These are phyloP conservation scores for Tholera decimalis DNA, from an alignment of 2,888 invertebrate species.

Conservation along the genomic window DNA sequence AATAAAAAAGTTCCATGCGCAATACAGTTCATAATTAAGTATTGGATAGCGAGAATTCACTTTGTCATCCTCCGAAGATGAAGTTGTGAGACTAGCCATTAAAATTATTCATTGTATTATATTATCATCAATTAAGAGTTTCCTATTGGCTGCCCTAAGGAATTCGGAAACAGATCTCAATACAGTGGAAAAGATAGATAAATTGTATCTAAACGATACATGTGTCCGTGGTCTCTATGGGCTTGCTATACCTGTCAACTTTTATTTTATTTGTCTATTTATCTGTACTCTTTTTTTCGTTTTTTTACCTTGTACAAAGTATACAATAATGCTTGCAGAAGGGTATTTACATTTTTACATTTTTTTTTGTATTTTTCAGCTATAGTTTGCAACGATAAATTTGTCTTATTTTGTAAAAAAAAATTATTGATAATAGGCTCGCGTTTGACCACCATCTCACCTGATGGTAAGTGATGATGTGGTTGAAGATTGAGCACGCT, in stretches of 20 bases:
- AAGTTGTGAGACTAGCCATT: constrained; percentile 50
- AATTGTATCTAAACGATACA: neutral
- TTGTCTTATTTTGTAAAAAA: too few relatives aligned
- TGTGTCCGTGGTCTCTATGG: neutral
- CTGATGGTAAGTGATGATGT: too few relatives aligned
- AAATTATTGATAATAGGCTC: too few relatives aligned
- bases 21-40: constrained; percentile 50
- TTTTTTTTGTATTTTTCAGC: too few relatives aligned
- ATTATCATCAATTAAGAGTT: constrained; percentile 24
- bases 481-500: too few relatives aligned
- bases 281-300: too few relatives aligned
- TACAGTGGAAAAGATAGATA: neutral
- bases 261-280: neutral
- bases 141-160: constrained; percentile 13
- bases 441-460: too few relatives aligned
- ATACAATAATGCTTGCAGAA: too few relatives aligned
- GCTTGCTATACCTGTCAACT: neutral
- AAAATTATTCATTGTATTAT: constrained; percentile 48
- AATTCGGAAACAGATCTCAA: constrained; percentile 23
- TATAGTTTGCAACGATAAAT: too few relatives aligned
- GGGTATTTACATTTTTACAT: too few relatives aligned
- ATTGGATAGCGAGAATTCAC: constrained; percentile 37
- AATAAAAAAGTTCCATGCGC: constrained; percentile 29
- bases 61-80: constrained; percentile 46
- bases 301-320: too few relatives aligned